phyloP scores from a whole-genome alignment of 1,140 invertebrate species.

The Dendroctonus ponderosae region DNA sequence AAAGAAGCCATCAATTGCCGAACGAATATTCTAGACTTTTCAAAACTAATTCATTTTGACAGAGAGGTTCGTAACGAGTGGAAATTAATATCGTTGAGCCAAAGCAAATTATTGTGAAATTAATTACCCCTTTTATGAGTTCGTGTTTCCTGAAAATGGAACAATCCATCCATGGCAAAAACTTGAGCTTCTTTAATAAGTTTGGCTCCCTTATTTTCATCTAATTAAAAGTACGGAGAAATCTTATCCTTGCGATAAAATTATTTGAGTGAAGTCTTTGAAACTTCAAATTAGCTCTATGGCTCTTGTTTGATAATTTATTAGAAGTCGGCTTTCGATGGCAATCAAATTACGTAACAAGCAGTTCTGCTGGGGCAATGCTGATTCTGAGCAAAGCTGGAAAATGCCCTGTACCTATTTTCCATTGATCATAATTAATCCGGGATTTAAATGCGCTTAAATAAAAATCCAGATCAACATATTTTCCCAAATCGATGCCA shows the following conservation, averaged over 20 bases:
- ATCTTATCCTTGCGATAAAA: slow-evolving; percentile 21
- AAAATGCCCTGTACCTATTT: slow-evolving; percentile 5
- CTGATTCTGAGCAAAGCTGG: not conserved
- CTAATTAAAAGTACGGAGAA: slow-evolving; percentile 25
- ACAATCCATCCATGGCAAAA: slow-evolving; percentile 19
- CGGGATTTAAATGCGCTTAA: no score
- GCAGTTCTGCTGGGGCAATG: slow-evolving; percentile 4
- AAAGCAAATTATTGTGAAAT: slow-evolving; percentile 22
- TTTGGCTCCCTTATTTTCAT: slow-evolving; percentile 23
- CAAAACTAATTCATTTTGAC: no score
- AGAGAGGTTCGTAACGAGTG: slow-evolving; percentile 1
- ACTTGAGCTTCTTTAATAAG: slow-evolving; percentile 23
- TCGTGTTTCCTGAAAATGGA: slow-evolving; percentile 20
- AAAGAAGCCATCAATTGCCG: no score
- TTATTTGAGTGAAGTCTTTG: slow-evolving; percentile 20
- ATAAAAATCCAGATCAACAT: not conserved
- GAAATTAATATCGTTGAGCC: slow-evolving; percentile 15
- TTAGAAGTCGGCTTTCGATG: slow-evolving; percentile 5
- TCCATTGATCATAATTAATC: not conserved
- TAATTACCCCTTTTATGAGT: slow-evolving; percentile 22
- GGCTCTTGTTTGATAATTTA: slow-evolving; percentile 14
- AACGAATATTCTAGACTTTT: no score
- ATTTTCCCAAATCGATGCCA: not conserved
- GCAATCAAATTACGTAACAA: slow-evolving; percentile 3
- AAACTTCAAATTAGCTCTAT: slow-evolving; percentile 11